Conservation (phyloP, 2,113 vertebrate genomes). For the Tinamus guttatus region DNA sequence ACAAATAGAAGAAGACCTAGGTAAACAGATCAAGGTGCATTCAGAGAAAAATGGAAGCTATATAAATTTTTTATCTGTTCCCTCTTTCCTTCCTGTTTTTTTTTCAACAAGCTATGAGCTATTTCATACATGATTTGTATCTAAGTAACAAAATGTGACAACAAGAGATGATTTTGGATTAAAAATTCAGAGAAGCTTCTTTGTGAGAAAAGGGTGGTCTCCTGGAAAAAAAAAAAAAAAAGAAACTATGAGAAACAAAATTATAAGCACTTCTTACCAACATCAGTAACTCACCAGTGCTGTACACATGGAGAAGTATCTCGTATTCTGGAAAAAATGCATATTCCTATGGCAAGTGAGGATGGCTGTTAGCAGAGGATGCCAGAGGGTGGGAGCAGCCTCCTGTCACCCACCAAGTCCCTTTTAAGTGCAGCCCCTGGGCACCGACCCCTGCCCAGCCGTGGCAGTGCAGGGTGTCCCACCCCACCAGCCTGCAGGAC, state of each 20-base stretch:
- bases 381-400: neutral
- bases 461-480: neutral
- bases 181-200: neutral
- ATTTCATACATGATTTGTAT: neutral
- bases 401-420: no score
- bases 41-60: neutral
- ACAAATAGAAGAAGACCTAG: neutral
- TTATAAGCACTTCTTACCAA: neutral
- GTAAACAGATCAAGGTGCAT: neutral
- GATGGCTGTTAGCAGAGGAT: no score
- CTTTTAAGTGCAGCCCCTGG: neutral
- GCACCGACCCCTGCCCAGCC: neutral
- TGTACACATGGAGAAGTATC: neutral
- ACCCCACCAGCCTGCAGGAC: fast-evolving
- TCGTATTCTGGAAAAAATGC: neutral
- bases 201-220: neutral
- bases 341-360: neutral
- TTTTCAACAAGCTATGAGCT: neutral
- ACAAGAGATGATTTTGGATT: neutral
- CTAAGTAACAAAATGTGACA: neutral
- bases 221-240: neutral
- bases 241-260: neutral
- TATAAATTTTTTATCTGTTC: no score
- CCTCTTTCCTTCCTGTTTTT: neutral
- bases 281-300: no score